These are phyloP conservation scores for Corvus cornix DNA, from an alignment of 2,113 vertebrate genomes.

Conservation along the genomic window DNA sequence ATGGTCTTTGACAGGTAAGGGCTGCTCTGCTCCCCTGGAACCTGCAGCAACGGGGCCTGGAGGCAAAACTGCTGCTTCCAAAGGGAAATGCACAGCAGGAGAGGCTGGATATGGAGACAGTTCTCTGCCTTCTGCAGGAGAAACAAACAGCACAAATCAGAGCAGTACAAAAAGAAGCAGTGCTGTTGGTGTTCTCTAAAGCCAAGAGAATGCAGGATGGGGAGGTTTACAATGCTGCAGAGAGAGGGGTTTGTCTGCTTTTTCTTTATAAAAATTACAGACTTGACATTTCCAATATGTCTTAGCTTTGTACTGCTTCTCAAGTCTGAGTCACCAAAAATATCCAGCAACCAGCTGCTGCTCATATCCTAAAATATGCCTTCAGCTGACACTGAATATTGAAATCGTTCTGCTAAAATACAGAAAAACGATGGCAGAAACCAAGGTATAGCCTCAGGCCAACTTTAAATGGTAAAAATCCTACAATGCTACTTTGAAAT, in stretches of 20 bases:
- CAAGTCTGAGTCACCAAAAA: conserved; percentile 66
- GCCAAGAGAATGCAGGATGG: not conserved
- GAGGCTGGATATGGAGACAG: not conserved
- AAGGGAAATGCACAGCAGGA: not conserved
- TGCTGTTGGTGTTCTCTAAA: conserved; percentile 14
- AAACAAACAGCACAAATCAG: not conserved
- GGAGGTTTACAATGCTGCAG: not conserved
- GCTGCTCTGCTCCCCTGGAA: not conserved
- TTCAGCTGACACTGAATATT: conserved; percentile 62
- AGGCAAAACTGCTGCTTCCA: not conserved
- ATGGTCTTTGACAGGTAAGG: not conserved
- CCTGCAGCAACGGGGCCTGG: not conserved
- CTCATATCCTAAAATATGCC: conserved; percentile 57
- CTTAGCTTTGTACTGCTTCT: conserved; percentile 52
- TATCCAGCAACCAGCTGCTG: conserved; percentile 64
- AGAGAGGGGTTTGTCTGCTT: not conserved
- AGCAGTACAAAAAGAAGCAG: not conserved
- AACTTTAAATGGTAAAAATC: conserved; percentile 3
- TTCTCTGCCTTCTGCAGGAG: not conserved
- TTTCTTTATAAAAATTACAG: conserved; percentile 44
- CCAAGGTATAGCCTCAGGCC: conserved; percentile 46
- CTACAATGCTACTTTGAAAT: conserved; percentile 38
- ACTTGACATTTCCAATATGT: conserved; percentile 56
- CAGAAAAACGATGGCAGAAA: conserved; percentile 60
- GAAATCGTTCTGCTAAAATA: conserved; percentile 68